A percentile compares a stretch with the other conserved stretches of the same genome.
These are phyloP conservation scores for Forbesichthys agassizii DNA, from an alignment of 2,113 vertebrate species.

Conservation along the genomic window DNA sequence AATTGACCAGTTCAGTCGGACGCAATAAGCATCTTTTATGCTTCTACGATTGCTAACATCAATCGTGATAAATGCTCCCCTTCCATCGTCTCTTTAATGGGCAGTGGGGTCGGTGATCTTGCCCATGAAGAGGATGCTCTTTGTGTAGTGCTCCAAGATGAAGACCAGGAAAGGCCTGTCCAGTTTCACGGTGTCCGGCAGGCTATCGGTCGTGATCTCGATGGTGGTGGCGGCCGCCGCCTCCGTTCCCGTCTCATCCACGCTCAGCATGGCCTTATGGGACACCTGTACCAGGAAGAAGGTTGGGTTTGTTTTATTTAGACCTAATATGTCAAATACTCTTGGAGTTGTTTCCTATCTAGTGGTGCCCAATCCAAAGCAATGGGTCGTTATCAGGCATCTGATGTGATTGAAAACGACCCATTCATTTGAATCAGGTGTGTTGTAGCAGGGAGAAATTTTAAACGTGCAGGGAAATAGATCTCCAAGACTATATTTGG, in stretches of 20 bases:
- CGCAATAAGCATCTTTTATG: not conserved
- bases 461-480: no score
- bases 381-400: no score
- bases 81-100: constrained; percentile 16
- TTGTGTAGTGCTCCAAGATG: constrained; percentile 79
- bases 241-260: constrained; percentile 84
- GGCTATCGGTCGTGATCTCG: constrained; percentile 41
- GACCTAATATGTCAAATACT: no score
- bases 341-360: no score
- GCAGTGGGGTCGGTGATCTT: constrained; percentile 77
- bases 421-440: no score
- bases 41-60: not conserved
- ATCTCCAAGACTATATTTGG: no score
- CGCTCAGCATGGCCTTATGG: constrained; percentile 80
- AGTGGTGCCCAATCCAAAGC: no score
- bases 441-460: no score
- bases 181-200: constrained; percentile 60
- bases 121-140: constrained; percentile 83
- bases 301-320: not conserved
- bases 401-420: no score
- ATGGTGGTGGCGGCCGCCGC: constrained; percentile 60
- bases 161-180: constrained; percentile 80
- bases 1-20: not conserved
- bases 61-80: not conserved
- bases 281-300: constrained; percentile 65